Evolutionary conservation across 2,113 vertebrate species (phyloP).

Genomic region (Nycticorax nycticorax): DNA sequence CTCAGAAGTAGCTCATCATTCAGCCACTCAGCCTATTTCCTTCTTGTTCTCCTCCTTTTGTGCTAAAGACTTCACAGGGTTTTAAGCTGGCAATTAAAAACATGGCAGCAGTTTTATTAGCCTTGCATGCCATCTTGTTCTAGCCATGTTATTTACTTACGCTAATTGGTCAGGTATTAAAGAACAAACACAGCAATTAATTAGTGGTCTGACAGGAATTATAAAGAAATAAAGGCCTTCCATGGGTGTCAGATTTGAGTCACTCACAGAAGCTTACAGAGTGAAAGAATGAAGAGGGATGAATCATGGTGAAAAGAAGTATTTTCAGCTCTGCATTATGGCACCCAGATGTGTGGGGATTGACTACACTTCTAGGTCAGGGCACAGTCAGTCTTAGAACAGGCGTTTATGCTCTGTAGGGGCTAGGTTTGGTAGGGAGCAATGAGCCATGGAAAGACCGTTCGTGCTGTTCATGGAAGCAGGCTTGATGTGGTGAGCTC

Average conservation of each 20-base stretch:
- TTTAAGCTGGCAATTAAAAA: slow-evolving; percentile 11
- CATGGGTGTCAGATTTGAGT: slow-evolving; percentile 26
- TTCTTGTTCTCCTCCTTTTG: background rate
- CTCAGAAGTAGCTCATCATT: background rate
- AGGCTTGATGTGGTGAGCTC: background rate
- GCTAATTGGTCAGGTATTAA: slow-evolving; percentile 50
- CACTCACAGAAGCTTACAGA: slow-evolving; percentile 18
- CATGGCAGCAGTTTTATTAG: background rate
- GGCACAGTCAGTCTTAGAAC: background rate
- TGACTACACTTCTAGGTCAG: background rate
- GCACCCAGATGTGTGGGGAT: slow-evolving; percentile 11
- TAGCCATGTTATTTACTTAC: slow-evolving; percentile 27
- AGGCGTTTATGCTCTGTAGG: background rate
- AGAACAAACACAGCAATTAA: slow-evolving; percentile 52
- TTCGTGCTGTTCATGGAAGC: background rate
- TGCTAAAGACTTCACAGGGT: background rate
- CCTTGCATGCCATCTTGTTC: background rate
- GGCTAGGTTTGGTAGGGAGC: background rate
- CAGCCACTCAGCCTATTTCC: background rate
- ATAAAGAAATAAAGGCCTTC: slow-evolving; percentile 34
- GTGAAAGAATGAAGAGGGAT: slow-evolving; percentile 9
- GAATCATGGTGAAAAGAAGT: slow-evolving; percentile 29
- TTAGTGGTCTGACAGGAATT: slow-evolving; percentile 48
- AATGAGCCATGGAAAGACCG: background rate
- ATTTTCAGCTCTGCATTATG: background rate